A percentile compares a stretch with the other conserved stretches of the same genome.
Conservation (phyloP, 1,140 invertebrate species). For the Scaptomyza hsui region DNA sequence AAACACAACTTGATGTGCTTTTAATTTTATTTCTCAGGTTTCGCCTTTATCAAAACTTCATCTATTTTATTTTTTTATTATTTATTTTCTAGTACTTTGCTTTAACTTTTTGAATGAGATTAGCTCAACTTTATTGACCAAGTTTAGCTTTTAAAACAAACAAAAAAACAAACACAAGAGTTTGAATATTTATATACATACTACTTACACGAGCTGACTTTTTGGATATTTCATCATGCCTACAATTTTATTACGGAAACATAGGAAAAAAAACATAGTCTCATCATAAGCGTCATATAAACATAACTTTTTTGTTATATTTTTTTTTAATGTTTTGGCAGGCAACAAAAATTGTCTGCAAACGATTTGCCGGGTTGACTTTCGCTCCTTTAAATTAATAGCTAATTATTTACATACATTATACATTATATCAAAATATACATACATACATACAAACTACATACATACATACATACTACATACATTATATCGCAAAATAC, state of each 20-base stretch:
- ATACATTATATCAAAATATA: conserved; percentile 10
- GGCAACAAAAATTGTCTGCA: conserved; percentile 5
- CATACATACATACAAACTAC: conserved; percentile 16
- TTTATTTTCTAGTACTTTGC: conserved; percentile 37
- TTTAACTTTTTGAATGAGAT: conserved; percentile 37
- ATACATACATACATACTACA: conserved; percentile 14
- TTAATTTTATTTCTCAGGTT: conserved; percentile 55
- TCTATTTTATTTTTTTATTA: conserved; percentile 20
- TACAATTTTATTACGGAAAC: conserved; percentile 4
- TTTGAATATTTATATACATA: conserved; percentile 30
- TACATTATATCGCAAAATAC: conserved; percentile 5
- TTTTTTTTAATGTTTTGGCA: conserved; percentile 20
- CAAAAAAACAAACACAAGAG: conserved; percentile 11
- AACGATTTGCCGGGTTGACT: conserved; percentile 28
- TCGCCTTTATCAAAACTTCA: conserved; percentile 45
- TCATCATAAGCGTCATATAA: conserved; percentile 5
- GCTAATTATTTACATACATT: conserved; percentile 5
- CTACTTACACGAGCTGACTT: conserved; percentile 4
- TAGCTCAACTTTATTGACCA: conserved; percentile 47
- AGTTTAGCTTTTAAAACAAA: conserved; percentile 52
- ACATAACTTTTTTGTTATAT: neutral
- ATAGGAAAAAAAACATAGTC: neutral
- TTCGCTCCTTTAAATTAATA: conserved; percentile 26
- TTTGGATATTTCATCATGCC: conserved; percentile 2
- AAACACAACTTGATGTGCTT: conserved; percentile 63